Conservation (phyloP, 2,797 vertebrate genomes). For the Erethizon dorsatum region DNA sequence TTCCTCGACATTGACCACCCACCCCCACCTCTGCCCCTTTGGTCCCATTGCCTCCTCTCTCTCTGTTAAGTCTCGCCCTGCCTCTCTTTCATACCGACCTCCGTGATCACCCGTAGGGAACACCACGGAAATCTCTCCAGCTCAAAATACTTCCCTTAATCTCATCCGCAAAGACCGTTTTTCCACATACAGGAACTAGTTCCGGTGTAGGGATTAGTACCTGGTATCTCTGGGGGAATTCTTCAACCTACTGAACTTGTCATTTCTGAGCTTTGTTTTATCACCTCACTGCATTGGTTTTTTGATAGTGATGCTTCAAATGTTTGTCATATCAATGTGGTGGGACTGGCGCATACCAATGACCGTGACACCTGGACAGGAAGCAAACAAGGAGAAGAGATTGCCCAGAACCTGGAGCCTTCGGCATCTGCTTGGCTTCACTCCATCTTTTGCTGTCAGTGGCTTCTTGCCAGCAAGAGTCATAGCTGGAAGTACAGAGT, state of each 20-base stretch:
- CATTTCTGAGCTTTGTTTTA: not conserved
- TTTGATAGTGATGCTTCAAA: not conserved
- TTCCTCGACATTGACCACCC: not conserved
- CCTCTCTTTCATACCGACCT: not conserved
- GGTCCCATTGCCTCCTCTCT: rapidly evolving
- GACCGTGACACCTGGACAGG: not conserved
- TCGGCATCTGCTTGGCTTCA: not conserved
- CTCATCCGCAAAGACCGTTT: not conserved
- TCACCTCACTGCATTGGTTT: not conserved
- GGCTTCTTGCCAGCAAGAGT: not conserved
- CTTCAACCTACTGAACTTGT: rapidly evolving
- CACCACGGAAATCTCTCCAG: not conserved
- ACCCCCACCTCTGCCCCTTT: rapidly evolving
- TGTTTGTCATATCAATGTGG: no score
- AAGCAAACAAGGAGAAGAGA: not conserved
- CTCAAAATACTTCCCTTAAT: not conserved
- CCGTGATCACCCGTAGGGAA: not conserved
- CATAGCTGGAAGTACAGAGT: not conserved
- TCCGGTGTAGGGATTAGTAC: rapidly evolving
- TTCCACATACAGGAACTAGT: not conserved
- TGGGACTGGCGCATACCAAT: rapidly evolving
- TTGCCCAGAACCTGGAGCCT: not conserved
- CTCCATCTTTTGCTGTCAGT: not conserved
- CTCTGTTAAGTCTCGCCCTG: no score
- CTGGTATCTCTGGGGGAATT: rapidly evolving